Evolutionary conservation across 2,888 invertebrate genomes (phyloP), one percentile per base, ranked within the genome.

Genomic region (Oxycera nigricornis): DNA sequence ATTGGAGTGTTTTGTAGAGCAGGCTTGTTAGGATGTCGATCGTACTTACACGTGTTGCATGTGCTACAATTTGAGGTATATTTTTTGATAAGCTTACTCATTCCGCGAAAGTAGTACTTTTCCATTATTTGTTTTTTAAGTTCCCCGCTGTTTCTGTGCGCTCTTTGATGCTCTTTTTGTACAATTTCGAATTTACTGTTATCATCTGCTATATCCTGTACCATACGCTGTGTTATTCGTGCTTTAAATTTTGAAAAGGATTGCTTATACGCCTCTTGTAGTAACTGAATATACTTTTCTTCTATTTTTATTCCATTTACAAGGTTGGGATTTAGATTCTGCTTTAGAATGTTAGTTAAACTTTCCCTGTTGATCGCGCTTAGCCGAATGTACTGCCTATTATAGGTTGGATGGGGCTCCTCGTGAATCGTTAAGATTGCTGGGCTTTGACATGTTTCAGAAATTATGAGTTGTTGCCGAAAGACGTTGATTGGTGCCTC

Each of bases 41-140:
- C 72, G 17, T 72, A n/a, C n/a, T n/a, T n/a, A n/a, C n/a, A n/a
- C n/a, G n/a, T n/a, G n/a, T n/a, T n/a, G n/a, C n/a, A n/a, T n/a
- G 14, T 57, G n/a, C 17, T 31, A 24, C 50, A 46, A n/a, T 7
- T 41, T 41, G 26, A 2, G 2, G 39, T 35, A 26, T 35, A 72
- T 35, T 57, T 55, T 39, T 31, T 72, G n/a, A 72, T 72, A 14
- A 35, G n/a, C n/a, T n/a, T n/a, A n/a, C n/a, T n/a, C n/a, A n/a
- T n/a, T n/a, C n/a, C n/a, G n/a, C n/a, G n/a, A 26, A 73, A 73
- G 9, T 73, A 73, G 30, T 41, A 73, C 24, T 61, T 59, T 24
- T 57, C 57, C 35, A 61, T 1, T 24, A 73, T 59, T 30, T 73
- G 61, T n/a, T 61, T 30, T 41, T 73, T 73, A n/a, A 24, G n/a